Conservation (phyloP, 2,797 vertebrate species). For the Pyrocephalus nanus region DNA sequence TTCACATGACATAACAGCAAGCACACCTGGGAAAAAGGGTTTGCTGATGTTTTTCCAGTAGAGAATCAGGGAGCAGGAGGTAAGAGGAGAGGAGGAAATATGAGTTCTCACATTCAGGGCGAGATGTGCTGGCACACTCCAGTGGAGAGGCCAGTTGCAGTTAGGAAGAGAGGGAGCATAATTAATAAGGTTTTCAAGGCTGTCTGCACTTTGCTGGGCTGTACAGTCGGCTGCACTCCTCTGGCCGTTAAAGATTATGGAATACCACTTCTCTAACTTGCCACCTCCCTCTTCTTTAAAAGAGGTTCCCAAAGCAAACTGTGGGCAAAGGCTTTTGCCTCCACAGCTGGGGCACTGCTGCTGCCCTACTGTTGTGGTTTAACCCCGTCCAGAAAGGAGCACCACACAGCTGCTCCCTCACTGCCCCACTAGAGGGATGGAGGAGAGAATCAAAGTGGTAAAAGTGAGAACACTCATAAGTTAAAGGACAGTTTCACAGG, state of each 20-base stretch:
- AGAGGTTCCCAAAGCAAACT: neutral
- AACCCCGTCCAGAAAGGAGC: accelerated
- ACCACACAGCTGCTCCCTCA: neutral
- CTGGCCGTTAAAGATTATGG: neutral
- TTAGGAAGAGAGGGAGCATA: neutral
- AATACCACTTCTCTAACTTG: neutral
- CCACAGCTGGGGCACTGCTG: neutral
- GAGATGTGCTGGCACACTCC: neutral
- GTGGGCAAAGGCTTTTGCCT: neutral
- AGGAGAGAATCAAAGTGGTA: neutral
- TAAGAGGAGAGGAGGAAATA: neutral
- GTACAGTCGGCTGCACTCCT: accelerated
- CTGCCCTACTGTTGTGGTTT: neutral
- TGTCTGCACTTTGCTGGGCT: neutral
- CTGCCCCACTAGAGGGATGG: no score
- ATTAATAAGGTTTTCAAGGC: neutral
- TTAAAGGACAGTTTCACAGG: neutral
- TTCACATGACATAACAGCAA: neutral
- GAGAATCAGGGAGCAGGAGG: neutral
- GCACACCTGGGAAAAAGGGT: neutral
- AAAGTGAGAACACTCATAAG: neutral
- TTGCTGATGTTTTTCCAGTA: neutral
- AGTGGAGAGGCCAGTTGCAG: neutral
- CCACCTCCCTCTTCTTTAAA: neutral
- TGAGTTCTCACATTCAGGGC: neutral